phyloP scores from a whole-genome alignment of 2,888 invertebrate species.

The Cataglyphis cursor region DNA sequence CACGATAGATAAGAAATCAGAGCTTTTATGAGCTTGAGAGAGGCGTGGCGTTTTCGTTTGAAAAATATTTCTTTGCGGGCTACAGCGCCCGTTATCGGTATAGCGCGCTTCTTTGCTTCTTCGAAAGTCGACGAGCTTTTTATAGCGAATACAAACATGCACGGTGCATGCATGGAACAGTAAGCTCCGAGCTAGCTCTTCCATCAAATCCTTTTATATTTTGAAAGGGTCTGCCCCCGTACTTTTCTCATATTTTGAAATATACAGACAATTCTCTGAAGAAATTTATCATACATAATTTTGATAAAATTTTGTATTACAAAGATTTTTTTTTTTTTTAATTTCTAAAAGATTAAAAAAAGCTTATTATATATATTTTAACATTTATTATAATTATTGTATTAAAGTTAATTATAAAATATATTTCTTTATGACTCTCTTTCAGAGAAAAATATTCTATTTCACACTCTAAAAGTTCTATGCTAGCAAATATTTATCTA shows the following conservation, averaged over 20 bases:
- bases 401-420: conserved; percentile 14
- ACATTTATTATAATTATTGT: not conserved
- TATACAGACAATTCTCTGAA: not conserved
- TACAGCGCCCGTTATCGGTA: conserved; percentile 32
- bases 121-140: conserved; percentile 55
- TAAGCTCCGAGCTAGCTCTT: conserved; percentile 41
- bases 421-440: not conserved
- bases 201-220: conserved; percentile 46
- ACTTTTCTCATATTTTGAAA: not conserved
- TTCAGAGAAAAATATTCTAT: conserved; percentile 8
- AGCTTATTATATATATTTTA: not conserved
- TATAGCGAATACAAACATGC: conserved; percentile 48
- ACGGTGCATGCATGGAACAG: conserved; percentile 28
- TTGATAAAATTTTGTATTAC: not conserved
- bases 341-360: not conserved
- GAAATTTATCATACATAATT: not conserved
- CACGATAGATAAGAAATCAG: conserved; percentile 49
- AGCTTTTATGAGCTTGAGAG: conserved; percentile 27
- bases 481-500: no score
- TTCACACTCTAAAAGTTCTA: conserved; percentile 5
- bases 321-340: not conserved
- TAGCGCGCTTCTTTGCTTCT: conserved; percentile 42
- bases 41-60: conserved; percentile 39
- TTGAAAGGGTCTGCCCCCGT: not conserved
- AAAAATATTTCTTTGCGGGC: conserved; percentile 56